phyloP scores from a whole-genome alignment of 2,113 vertebrate genomes.

The Cyanoramphus novaezelandiae region DNA sequence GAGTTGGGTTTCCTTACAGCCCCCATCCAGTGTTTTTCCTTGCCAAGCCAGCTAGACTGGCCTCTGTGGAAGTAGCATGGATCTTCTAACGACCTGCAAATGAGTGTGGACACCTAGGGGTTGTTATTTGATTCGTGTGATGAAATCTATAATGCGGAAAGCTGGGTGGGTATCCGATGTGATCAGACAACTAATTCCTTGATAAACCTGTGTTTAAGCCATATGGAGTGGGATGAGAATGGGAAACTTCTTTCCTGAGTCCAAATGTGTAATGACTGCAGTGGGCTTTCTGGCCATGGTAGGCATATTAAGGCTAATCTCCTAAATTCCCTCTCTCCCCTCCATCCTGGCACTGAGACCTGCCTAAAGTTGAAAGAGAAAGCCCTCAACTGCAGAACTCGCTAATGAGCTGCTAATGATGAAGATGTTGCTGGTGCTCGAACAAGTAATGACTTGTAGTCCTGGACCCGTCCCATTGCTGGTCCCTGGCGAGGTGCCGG shows the following conservation, averaged over 20 bases:
- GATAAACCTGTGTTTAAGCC: not conserved
- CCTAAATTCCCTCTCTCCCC: not conserved
- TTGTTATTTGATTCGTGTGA: not conserved
- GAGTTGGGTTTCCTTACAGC: not conserved
- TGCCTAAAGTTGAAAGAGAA: not conserved
- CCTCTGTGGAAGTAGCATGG: not conserved
- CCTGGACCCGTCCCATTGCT: not conserved
- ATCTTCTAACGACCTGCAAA: not conserved
- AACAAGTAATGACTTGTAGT: not conserved
- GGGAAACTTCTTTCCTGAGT: not conserved
- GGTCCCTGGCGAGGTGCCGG: not conserved
- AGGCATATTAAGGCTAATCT: not conserved
- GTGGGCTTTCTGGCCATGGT: not conserved
- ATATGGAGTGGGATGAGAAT: not conserved
- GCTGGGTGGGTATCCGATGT: not conserved
- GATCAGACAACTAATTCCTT: constrained; percentile 33
- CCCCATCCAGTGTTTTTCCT: not conserved
- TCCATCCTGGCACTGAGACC: not conserved
- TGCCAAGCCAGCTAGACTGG: not conserved
- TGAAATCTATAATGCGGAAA: not conserved
- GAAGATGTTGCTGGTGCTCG: not conserved
- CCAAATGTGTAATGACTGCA: not conserved
- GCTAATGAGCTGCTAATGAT: not conserved
- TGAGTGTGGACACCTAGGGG: not conserved
- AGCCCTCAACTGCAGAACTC: constrained; percentile 6